phyloP scores from a whole-genome alignment of 2,888 invertebrate species.

The Stenichneumon culpator region DNA sequence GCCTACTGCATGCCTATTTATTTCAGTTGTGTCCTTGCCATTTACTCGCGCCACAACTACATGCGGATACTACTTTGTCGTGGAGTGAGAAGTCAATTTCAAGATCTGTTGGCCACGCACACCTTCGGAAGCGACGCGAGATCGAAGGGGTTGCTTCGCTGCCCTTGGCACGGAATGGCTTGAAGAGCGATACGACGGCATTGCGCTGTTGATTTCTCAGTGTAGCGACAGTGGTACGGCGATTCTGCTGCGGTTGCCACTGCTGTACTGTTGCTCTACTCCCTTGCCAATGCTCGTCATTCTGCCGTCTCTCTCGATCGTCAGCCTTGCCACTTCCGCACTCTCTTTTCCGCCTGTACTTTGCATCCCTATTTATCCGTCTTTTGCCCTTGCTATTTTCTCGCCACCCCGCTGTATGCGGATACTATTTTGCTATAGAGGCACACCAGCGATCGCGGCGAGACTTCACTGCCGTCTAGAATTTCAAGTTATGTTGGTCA shows the following conservation, averaged over 20 bases:
- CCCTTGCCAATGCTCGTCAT: slow-evolving; percentile 37
- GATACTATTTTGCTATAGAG: no score
- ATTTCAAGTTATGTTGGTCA: no score
- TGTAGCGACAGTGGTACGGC: slow-evolving; percentile 2
- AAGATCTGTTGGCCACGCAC: background rate
- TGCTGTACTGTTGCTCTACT: background rate
- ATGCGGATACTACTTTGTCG: background rate
- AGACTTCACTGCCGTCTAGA: no score
- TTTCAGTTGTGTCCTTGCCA: no score
- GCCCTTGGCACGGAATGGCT: slow-evolving; percentile 26
- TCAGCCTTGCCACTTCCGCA: background rate
- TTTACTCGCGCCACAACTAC: background rate
- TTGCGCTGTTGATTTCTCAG: slow-evolving; percentile 11
- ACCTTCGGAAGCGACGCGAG: background rate
- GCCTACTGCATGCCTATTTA: no score
- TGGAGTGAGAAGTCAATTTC: background rate
- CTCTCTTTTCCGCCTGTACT: slow-evolving; percentile 2
- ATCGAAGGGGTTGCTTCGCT: slow-evolving; percentile 26
- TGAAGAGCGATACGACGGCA: slow-evolving; percentile 41
- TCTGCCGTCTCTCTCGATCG: slow-evolving; percentile 40
- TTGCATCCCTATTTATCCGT: slow-evolving; percentile 17
- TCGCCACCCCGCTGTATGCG: background rate
- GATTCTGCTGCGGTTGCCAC: background rate
- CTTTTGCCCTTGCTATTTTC: slow-evolving; percentile 23
- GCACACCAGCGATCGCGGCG: no score